Conservation (phyloP, 1,140 invertebrate species). For the Drosophila seguyi region DNA sequence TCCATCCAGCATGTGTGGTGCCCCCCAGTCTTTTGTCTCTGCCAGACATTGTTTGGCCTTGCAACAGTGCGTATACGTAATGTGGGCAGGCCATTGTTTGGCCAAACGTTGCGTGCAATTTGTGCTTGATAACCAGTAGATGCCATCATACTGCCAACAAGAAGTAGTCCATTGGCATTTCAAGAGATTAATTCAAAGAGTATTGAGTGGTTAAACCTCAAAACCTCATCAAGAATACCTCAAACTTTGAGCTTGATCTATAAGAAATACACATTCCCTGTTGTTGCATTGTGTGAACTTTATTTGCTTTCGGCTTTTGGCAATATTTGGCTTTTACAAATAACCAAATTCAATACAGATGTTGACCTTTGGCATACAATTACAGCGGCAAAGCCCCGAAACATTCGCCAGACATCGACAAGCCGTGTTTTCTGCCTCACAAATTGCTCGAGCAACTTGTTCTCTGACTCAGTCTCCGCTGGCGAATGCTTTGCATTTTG, state of each 20-base stretch:
- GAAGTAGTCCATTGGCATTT: neutral
- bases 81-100: slow-evolving; percentile 21
- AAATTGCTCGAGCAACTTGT: slow-evolving; percentile 34
- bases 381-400: slow-evolving; percentile 39
- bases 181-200: neutral
- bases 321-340: slow-evolving; percentile 29
- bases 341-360: slow-evolving; percentile 52
- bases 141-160: slow-evolving; percentile 12
- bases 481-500: slow-evolving; percentile 20
- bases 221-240: slow-evolving; percentile 1
- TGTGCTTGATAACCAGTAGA: slow-evolving; percentile 20
- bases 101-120: slow-evolving; percentile 45
- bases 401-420: slow-evolving; percentile 5
- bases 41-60: slow-evolving; percentile 48
- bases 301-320: slow-evolving; percentile 14
- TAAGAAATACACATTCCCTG: neutral
- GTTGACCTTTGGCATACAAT: slow-evolving; percentile 75
- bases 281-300: slow-evolving; percentile 2
- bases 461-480: slow-evolving; percentile 25
- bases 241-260: neutral
- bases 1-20: slow-evolving; percentile 24
- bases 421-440: slow-evolving; percentile 17
- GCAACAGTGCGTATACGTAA: slow-evolving; percentile 69
- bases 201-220: neutral
- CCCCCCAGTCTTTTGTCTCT: slow-evolving; percentile 25